Evolutionary conservation across 2,888 invertebrate genomes (phyloP), one percentile per base, ranked within the genome.

Genomic region (Eueremaeus valkanovi): DNA sequence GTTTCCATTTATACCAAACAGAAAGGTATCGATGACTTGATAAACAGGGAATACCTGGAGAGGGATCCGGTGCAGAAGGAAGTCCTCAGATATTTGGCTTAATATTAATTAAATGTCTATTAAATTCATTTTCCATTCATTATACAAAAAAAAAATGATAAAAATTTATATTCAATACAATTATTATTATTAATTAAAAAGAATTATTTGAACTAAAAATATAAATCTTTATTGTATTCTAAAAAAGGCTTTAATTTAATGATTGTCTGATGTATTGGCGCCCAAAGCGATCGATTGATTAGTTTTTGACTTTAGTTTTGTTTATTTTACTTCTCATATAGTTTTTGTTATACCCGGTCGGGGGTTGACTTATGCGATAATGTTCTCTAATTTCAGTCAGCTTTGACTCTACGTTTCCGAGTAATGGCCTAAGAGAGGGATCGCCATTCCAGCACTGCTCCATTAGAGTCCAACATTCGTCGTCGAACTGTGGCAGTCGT

Each of bases 401-500:
- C 33, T 87, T 86, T 0, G 88, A 88, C 80, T 91, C 89, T 0
- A 93, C 88, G 79, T 90, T 88, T 1, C 93, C 93, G 0, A 92
- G 85, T n/a, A 91, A 85, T 0, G 93, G 92, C 18, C 93, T 85
- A 77, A 87, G 86, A 0, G 86, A 82, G 0, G 92, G 90, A 78
- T 92, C 90, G 0, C 89, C 88, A 40, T 89, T 87, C 93, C 93
- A 93, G 82, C 93, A 93, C 49, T 89, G 87, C 82, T 90, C 87
- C 93, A 93, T 93, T 49, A 93, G 84, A 68, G 87, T 85, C 93
- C 93, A 93, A 82, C 92, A 92, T 31, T 89, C 89, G 76, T 89
- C 88, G 68, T 90, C 87, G 84, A 93, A 93, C 78, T 88, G 86
- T 0, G 89, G 85, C 21, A 92, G 84, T 73, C 90, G 87, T 82